These are phyloP conservation scores for Matsumyia berberina DNA, from an alignment of 2,888 invertebrate genomes.

Conservation along the genomic window DNA sequence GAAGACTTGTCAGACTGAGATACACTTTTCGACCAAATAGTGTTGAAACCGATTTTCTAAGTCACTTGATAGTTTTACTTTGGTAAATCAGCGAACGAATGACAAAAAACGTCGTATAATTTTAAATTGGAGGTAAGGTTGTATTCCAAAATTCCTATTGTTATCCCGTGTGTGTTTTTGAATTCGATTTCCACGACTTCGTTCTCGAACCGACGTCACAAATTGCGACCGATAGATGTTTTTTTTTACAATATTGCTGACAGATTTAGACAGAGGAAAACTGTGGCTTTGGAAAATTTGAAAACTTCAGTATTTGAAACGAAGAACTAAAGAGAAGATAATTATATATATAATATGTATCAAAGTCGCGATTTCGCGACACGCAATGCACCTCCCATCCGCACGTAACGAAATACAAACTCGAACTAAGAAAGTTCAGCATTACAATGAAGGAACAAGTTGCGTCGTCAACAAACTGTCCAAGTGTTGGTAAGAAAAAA, in stretches of 20 bases:
- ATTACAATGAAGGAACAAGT: conserved; percentile 61
- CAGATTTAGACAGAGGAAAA: conserved; percentile 25
- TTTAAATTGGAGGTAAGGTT: conserved; percentile 16
- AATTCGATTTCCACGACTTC: conserved; percentile 19
- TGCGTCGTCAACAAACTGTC: conserved; percentile 53
- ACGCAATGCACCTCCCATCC: conserved; percentile 80
- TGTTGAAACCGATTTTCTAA: conserved; percentile 73
- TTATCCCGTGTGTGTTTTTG: conserved; percentile 45
- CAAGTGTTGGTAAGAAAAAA: conserved; percentile 27
- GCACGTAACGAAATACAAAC: conserved; percentile 83
- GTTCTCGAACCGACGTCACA: conserved; percentile 40
- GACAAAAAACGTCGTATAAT: conserved; percentile 17
- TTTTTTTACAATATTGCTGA: conserved; percentile 1
- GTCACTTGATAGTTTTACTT: conserved; percentile 70
- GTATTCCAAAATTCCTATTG: conserved; percentile 43
- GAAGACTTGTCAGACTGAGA: neutral
- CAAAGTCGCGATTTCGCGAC: conserved; percentile 79
- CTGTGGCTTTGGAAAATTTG: neutral
- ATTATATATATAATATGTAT: conserved; percentile 66
- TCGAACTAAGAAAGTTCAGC: conserved; percentile 81
- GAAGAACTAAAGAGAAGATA: conserved; percentile 28
- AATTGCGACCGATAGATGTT: conserved; percentile 37
- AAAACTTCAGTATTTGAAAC: conserved; percentile 13
- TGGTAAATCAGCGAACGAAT: conserved; percentile 25
- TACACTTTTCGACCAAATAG: conserved; percentile 16